phyloP scores from a whole-genome alignment of 2,888 invertebrate species.

The Amorpha juglandis region DNA sequence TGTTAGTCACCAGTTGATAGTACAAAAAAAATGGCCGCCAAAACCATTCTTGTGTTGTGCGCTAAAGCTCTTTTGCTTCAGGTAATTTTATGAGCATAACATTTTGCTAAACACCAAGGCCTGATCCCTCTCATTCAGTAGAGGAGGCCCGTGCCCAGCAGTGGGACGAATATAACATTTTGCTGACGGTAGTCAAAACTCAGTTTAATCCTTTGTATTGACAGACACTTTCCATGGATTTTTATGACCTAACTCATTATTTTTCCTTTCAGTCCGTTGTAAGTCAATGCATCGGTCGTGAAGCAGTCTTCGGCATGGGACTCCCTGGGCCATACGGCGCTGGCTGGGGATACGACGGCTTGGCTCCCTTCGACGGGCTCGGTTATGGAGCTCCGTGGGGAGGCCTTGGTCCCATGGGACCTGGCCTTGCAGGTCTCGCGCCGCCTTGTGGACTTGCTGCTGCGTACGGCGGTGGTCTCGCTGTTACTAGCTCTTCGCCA shows the following conservation, averaged over 20 bases:
- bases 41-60: slow-evolving; percentile 30
- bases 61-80: slow-evolving; percentile 36
- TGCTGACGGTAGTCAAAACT: too few species aligned
- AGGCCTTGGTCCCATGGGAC: slow-evolving; percentile 25
- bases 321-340: slow-evolving; percentile 24
- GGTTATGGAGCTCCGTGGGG: slow-evolving; percentile 26
- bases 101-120: too few species aligned
- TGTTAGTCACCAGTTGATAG: not conserved
- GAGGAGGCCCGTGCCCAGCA: too few species aligned
- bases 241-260: not conserved
- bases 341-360: slow-evolving; percentile 22
- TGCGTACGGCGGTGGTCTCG: slow-evolving; percentile 27
- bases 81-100: slow-evolving; percentile 29
- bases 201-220: not conserved
- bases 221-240: not conserved
- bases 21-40: slow-evolving; percentile 29
- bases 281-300: slow-evolving; percentile 27
- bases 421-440: slow-evolving; percentile 10
- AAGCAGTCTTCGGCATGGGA: slow-evolving; percentile 22
- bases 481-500: slow-evolving; percentile 47
- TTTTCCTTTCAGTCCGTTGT: slow-evolving; percentile 17
- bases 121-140: too few species aligned
- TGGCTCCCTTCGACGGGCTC: slow-evolving; percentile 21
- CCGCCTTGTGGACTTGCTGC: slow-evolving; percentile 22
- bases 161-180: not conserved